phyloP scores from a whole-genome alignment of 2,888 invertebrate species.

The Drosophila mimetica region DNA sequence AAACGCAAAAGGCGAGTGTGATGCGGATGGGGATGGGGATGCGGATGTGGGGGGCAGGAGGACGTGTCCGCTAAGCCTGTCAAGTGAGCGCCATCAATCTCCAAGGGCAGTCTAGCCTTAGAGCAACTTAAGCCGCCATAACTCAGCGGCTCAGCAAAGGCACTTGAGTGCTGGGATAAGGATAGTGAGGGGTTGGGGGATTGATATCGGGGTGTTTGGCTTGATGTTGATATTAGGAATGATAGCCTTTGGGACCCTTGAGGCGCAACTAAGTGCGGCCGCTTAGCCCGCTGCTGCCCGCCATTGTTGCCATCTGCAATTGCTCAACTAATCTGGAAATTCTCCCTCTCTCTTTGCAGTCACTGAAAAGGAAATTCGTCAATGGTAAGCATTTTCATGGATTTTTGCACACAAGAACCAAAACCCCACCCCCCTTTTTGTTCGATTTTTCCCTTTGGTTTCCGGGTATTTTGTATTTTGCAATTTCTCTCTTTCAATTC shows the following conservation, averaged over 20 bases:
- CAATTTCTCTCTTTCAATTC: slow-evolving; percentile 1
- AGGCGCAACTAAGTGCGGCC: slow-evolving; percentile 19
- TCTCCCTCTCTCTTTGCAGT: slow-evolving; percentile 87
- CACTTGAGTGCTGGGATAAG: slow-evolving; percentile 21
- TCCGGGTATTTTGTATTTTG: not conserved
- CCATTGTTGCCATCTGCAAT: slow-evolving; percentile 1
- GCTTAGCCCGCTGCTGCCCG: not conserved
- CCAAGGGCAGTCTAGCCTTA: slow-evolving; percentile 27
- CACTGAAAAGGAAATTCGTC: slow-evolving; percentile 94
- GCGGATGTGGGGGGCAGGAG: not conserved
- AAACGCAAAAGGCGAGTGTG: no score
- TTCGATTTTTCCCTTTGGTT: not conserved
- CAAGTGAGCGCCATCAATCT: slow-evolving; percentile 64
- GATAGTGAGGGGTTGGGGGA: not conserved
- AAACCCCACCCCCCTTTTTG: not conserved
- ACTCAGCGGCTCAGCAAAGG: slow-evolving; percentile 61
- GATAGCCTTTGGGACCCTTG: slow-evolving; percentile 25
- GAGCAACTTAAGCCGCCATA: slow-evolving; percentile 58
- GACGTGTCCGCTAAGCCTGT: slow-evolving; percentile 48
- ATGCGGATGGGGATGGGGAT: not conserved
- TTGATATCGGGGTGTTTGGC: slow-evolving; percentile 3
- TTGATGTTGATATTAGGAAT: slow-evolving; percentile 35
- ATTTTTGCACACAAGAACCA: not conserved
- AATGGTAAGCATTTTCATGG: slow-evolving; percentile 88
- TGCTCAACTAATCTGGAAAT: slow-evolving; percentile 22